phyloP scores from a whole-genome alignment of 2,888 invertebrate species.

The Catocala nupta region DNA sequence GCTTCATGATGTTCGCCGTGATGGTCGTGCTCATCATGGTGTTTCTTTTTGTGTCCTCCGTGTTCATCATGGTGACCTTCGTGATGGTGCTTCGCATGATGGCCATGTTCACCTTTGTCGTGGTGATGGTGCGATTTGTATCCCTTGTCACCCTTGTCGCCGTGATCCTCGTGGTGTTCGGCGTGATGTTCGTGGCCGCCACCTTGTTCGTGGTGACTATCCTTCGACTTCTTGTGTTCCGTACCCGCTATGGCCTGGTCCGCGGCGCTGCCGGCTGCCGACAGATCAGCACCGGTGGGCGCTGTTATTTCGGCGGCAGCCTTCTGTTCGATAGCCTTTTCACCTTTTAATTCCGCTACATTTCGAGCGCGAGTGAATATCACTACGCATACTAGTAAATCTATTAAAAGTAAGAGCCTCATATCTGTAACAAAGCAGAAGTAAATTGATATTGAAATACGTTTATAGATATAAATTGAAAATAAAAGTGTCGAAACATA shows the following conservation, averaged over 20 bases:
- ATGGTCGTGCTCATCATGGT: constrained; percentile 92
- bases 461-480: neutral
- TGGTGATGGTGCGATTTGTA: constrained; percentile 92
- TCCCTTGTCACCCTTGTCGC: constrained; percentile 93
- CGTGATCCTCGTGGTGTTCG: constrained; percentile 90
- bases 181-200: constrained; percentile 91
- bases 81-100: constrained; percentile 93
- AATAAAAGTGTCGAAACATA: constrained; percentile 23
- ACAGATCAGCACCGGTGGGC: constrained; percentile 52
- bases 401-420: constrained; percentile 70
- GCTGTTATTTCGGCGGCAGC: constrained; percentile 45
- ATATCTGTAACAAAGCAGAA: constrained; percentile 60
- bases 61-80: constrained; percentile 92
- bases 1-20: constrained; percentile 93
- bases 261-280: constrained; percentile 41
- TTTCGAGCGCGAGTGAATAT: constrained; percentile 69
- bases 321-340: constrained; percentile 54
- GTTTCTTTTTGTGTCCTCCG: constrained; percentile 93
- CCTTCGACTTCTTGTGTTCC: constrained; percentile 80
- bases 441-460: neutral
- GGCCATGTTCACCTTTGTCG: constrained; percentile 92
- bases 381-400: constrained; percentile 67
- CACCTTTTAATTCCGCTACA: constrained; percentile 64
- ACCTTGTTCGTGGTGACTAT: constrained; percentile 88
- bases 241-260: constrained; percentile 85